These are phyloP conservation scores for Ectemnius cavifrons DNA, from an alignment of 2,888 invertebrate genomes.

Conservation along the genomic window DNA sequence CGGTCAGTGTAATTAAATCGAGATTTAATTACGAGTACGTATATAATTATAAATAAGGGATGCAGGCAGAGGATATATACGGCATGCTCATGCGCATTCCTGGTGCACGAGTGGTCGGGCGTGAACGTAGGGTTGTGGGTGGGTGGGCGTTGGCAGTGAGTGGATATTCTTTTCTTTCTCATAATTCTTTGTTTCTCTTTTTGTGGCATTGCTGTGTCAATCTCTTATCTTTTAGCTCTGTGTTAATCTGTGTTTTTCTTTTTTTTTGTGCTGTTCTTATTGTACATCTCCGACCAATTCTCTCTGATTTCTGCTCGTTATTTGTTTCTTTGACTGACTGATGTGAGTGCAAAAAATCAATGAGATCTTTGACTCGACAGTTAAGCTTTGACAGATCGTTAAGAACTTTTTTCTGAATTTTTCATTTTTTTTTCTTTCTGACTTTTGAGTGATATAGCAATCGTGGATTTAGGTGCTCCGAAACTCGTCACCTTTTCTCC, in stretches of 20 bases:
- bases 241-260: conserved; percentile 42
- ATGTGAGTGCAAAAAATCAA: not conserved
- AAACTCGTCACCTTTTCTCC: conserved; percentile 83
- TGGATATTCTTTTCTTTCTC: conserved; percentile 61
- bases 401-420: conserved; percentile 33
- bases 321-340: conserved; percentile 16
- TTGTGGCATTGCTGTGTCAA: conserved; percentile 31
- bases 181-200: conserved; percentile 50
- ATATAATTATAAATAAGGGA: conserved; percentile 61
- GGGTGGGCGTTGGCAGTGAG: conserved; percentile 71
- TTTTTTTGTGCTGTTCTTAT: conserved; percentile 43
- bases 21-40: conserved; percentile 55
- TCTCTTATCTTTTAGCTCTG: conserved; percentile 31
- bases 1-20: conserved; percentile 7
- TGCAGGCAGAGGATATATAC: conserved; percentile 59
- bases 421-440: conserved; percentile 54
- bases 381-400: not conserved
- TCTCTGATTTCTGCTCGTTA: conserved; percentile 9
- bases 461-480: conserved; percentile 79
- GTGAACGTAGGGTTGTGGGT: conserved; percentile 67
- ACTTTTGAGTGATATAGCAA: conserved; percentile 68
- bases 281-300: conserved; percentile 41
- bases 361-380: not conserved
- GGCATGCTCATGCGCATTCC: conserved; percentile 76
- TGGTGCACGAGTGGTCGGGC: conserved; percentile 71